phyloP scores from a whole-genome alignment of 2,113 vertebrate genomes.

The Andinoacara biseriatus region DNA sequence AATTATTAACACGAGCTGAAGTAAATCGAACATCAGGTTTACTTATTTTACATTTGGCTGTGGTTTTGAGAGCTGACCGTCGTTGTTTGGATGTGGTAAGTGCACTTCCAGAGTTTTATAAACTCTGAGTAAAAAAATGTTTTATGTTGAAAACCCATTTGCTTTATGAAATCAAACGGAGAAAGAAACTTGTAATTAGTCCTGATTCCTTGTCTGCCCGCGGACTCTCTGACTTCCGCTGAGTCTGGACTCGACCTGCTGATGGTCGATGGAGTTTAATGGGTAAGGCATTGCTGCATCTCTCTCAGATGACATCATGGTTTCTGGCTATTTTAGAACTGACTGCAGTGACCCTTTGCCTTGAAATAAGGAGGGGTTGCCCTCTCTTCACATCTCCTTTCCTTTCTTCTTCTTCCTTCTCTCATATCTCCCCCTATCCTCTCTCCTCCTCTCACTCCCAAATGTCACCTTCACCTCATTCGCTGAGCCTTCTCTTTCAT shows the following conservation, averaged over 20 bases:
- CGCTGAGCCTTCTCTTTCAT: conserved; percentile 6
- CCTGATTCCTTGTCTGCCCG: background rate
- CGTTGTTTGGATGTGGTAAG: background rate
- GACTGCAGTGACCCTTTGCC: conserved; percentile 58
- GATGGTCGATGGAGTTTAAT: conserved; percentile 49
- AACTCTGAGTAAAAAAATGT: background rate
- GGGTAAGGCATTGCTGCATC: conserved; percentile 30
- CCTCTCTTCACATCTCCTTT: conserved; percentile 33
- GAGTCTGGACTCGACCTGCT: conserved; percentile 16
- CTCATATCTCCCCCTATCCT: conserved; percentile 13
- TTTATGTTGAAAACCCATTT: background rate
- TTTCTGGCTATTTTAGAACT: conserved; percentile 63
- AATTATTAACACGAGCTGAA: no score
- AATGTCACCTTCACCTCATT: conserved; percentile 22
- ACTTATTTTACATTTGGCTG: accelerated
- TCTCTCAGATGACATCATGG: conserved; percentile 59
- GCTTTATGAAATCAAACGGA: background rate
- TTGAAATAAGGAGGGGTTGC: conserved; percentile 53
- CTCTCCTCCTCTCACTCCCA: conserved; percentile 4
- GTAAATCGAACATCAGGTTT: no score
- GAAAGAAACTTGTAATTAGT: background rate
- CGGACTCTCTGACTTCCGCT: conserved; percentile 29
- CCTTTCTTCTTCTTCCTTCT: conserved; percentile 13
- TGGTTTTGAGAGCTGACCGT: background rate
- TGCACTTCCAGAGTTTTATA: background rate